These are phyloP conservation scores for Apoda limacodes DNA, from an alignment of 2,888 invertebrate species.

Conservation along the genomic window DNA sequence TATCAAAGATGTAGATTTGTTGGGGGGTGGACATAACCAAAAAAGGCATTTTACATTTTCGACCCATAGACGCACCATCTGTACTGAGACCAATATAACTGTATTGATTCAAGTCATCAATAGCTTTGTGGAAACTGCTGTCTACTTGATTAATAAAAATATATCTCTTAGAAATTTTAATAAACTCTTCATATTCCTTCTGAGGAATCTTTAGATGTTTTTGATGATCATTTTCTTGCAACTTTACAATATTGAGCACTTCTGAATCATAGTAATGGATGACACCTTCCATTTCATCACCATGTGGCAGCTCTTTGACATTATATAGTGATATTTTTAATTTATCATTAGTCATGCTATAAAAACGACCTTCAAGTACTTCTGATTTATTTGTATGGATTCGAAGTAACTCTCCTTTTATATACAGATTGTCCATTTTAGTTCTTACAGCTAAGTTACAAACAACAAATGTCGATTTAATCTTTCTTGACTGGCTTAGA, in stretches of 20 bases:
- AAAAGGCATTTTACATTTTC: constrained; percentile 62
- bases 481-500: constrained; percentile 56
- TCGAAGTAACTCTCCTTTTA: constrained; percentile 61
- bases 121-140: constrained; percentile 46
- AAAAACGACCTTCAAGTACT: constrained; percentile 55
- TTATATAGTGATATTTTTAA: constrained; percentile 55
- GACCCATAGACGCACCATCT: constrained; percentile 59
- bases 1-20: constrained; percentile 63
- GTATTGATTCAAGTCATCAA: constrained; percentile 44
- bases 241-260: constrained; percentile 50
- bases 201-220: constrained; percentile 47
- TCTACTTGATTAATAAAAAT: constrained; percentile 61
- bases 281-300: constrained; percentile 39
- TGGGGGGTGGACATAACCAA: constrained; percentile 50
- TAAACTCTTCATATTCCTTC: constrained; percentile 52
- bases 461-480: constrained; percentile 26
- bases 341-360: constrained; percentile 52
- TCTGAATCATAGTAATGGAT: constrained; percentile 54
- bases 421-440: constrained; percentile 57
- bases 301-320: constrained; percentile 46
- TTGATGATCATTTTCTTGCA: constrained; percentile 39
- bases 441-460: constrained; percentile 4
- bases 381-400: constrained; percentile 54
- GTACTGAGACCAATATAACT: constrained; percentile 47
- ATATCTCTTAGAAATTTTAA: constrained; percentile 51